Conservation (phyloP, 2,888 invertebrate genomes). For the Dorcus parallelipipedus region DNA sequence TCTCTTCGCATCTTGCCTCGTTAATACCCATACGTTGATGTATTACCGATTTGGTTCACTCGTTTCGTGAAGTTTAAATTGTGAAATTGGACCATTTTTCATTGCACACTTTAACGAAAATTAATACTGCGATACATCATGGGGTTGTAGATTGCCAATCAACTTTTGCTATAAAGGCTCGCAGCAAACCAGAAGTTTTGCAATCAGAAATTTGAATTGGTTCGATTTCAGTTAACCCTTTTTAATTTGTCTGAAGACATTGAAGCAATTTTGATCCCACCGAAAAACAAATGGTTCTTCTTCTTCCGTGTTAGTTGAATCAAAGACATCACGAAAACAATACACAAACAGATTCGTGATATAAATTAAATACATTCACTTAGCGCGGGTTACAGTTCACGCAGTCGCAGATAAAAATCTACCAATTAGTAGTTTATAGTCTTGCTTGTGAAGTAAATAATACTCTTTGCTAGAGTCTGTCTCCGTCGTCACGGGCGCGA, state of each 20-base stretch:
- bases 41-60: background rate
- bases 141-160: background rate
- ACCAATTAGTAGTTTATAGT: constrained; percentile 46
- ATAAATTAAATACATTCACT: constrained; percentile 39
- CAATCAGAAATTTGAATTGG: too few relatives aligned
- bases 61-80: background rate
- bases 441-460: constrained; percentile 35
- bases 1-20: background rate
- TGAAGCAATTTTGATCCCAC: background rate
- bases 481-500: background rate
- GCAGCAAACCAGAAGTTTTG: too few relatives aligned
- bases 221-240: background rate
- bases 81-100: constrained; percentile 1
- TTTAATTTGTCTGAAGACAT: too few relatives aligned
- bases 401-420: constrained; percentile 45
- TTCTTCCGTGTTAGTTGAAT: constrained; percentile 1
- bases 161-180: too few relatives aligned
- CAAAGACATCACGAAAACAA: constrained; percentile 26
- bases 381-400: constrained; percentile 43
- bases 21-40: background rate
- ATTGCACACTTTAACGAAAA: background rate
- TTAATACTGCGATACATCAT: background rate
- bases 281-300: background rate
- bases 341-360: constrained; percentile 35
- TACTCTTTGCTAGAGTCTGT: constrained; percentile 8